These are phyloP conservation scores for Lochmaea crataegi DNA, from an alignment of 2,888 invertebrate genomes.

Conservation along the genomic window DNA sequence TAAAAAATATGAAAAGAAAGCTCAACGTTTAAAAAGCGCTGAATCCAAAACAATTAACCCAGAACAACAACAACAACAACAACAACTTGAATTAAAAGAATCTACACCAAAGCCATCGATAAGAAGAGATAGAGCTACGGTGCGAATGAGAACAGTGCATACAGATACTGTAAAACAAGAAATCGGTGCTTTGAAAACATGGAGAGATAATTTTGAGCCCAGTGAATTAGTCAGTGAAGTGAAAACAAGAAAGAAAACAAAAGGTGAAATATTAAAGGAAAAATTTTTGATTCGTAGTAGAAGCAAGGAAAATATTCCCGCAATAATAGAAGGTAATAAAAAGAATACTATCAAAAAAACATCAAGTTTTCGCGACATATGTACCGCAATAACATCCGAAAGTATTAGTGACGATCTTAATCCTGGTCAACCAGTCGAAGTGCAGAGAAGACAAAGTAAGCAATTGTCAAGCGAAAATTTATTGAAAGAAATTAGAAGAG, in stretches of 20 bases:
- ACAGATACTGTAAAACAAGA: conserved; percentile 55
- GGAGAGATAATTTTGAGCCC: conserved; percentile 73
- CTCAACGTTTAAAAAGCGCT: conserved; percentile 17
- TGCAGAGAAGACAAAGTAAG: conserved; percentile 63
- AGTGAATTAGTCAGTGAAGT: conserved; percentile 66
- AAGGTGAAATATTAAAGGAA: conserved; percentile 79
- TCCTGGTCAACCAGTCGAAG: conserved; percentile 65
- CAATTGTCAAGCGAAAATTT: conserved; percentile 59
- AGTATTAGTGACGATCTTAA: conserved; percentile 68
- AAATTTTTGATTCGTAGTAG: conserved; percentile 78
- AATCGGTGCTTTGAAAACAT: conserved; percentile 61
- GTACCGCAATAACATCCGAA: conserved; percentile 68
- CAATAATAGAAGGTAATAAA: conserved; percentile 55
- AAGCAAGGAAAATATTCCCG: conserved; percentile 65
- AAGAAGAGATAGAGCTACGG: conserved; percentile 78
- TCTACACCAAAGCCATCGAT: conserved; percentile 66
- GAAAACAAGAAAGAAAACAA: conserved; percentile 64
- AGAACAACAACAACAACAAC: conserved; percentile 12
- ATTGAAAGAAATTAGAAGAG: conserved; percentile 65
- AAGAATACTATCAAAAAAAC: conserved; percentile 51
- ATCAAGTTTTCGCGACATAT: conserved; percentile 70
- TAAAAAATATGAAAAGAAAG: conserved; percentile 60
- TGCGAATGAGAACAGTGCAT: conserved; percentile 76
- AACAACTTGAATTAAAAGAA: conserved; percentile 60
- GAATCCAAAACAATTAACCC: conserved; percentile 22